These are phyloP conservation scores for Noctua fimbriata DNA, from an alignment of 2,888 invertebrate genomes.

Conservation along the genomic window DNA sequence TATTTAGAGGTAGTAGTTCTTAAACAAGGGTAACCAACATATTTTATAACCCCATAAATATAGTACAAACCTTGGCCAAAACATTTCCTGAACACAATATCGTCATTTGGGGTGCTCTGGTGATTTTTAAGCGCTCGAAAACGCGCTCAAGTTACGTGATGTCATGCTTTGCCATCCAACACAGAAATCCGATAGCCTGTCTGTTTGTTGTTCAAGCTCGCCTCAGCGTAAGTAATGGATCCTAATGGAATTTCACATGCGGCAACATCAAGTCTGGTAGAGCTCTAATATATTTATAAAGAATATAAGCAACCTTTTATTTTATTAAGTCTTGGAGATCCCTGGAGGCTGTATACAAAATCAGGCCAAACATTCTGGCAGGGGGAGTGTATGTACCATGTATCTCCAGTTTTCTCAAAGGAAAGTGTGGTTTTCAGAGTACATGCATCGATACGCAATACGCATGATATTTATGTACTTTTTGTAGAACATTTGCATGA, in stretches of 20 bases:
- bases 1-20: background rate
- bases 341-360: constrained; percentile 41
- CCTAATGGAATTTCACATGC: constrained; percentile 57
- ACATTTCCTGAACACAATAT: background rate
- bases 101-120: background rate
- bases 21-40: background rate
- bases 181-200: constrained; percentile 48
- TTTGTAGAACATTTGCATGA: constrained; percentile 2
- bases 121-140: constrained; percentile 26
- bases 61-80: background rate
- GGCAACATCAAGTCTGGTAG: constrained; percentile 34
- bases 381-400: background rate
- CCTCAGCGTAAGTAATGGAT: constrained; percentile 46
- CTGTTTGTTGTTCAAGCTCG: constrained; percentile 53
- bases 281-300: constrained; percentile 43
- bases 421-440: background rate
- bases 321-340: constrained; percentile 45
- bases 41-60: background rate
- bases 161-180: constrained; percentile 30
- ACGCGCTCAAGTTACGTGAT: constrained; percentile 22
- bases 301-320: constrained; percentile 52
- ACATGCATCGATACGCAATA: background rate
- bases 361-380: constrained; percentile 13
- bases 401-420: background rate
- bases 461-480: background rate